Conservation (phyloP, 2,888 invertebrate genomes). For the Monoplex corrugatus region DNA sequence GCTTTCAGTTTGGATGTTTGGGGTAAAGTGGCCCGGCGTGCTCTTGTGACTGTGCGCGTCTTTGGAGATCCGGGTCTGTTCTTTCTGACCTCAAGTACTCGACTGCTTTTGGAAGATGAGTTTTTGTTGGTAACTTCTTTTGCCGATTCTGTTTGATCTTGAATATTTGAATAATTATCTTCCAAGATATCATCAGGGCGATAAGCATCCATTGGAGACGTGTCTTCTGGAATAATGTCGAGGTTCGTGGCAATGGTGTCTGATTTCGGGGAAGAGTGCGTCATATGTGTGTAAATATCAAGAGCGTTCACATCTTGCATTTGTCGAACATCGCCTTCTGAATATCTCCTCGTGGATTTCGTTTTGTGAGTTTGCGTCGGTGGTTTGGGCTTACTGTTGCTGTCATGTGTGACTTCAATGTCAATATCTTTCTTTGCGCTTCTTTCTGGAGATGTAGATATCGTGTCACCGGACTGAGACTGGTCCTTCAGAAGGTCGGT, state of each 20-base stretch:
- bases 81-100: conserved; percentile 25
- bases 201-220: too few relatives aligned
- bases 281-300: too few relatives aligned
- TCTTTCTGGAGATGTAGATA: background rate
- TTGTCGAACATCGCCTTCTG: background rate
- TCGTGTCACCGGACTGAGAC: background rate
- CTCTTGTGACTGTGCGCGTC: background rate
- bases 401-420: background rate
- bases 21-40: background rate
- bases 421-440: too few relatives aligned
- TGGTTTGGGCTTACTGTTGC: background rate
- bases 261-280: too few relatives aligned
- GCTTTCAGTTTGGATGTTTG: conserved; percentile 11
- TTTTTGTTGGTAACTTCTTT: too few relatives aligned
- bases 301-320: too few relatives aligned
- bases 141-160: too few relatives aligned
- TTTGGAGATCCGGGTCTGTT: conserved; percentile 10
- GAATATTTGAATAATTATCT: too few relatives aligned
- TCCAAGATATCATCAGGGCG: too few relatives aligned
- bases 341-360: background rate
- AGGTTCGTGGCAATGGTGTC: too few relatives aligned
- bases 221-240: conserved; percentile 5
- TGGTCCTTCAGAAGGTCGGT: background rate
- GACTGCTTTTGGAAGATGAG: background rate
- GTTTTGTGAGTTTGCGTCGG: background rate